phyloP scores from a whole-genome alignment of 2,888 invertebrate species.

The Loripinus fragilis region DNA sequence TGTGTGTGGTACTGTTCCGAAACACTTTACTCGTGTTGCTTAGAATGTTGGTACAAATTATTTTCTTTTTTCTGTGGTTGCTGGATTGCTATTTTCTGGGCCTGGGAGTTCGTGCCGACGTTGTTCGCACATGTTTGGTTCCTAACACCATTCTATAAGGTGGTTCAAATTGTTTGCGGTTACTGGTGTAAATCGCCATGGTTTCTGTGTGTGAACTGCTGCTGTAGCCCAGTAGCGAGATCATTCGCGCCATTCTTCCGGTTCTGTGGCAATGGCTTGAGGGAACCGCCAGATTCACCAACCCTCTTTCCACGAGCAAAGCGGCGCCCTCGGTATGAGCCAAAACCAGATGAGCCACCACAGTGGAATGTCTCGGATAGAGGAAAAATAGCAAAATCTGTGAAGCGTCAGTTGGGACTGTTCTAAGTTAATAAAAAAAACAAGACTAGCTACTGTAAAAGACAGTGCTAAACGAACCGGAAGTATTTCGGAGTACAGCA shows the following conservation, averaged over 20 bases:
- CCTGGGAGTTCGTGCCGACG: slow-evolving; percentile 37
- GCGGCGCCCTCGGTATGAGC: not conserved
- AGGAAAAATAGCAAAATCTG: slow-evolving; percentile 39
- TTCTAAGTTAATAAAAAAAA: slow-evolving; percentile 11
- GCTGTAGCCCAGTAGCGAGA: slow-evolving; percentile 30
- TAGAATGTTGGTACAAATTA: slow-evolving; percentile 30
- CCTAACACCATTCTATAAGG: slow-evolving; percentile 32
- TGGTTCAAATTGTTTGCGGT: slow-evolving; percentile 27
- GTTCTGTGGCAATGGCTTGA: slow-evolving; percentile 31
- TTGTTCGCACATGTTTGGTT: slow-evolving; percentile 47
- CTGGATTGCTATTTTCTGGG: slow-evolving; percentile 56
- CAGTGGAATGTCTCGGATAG: slow-evolving; percentile 44
- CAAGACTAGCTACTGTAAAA: too few relatives aligned
- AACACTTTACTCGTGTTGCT: slow-evolving; percentile 37
- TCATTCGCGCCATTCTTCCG: slow-evolving; percentile 34
- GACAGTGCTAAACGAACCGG: too few relatives aligned
- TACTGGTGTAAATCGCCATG: slow-evolving; percentile 40
- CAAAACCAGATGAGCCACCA: slow-evolving; percentile 19
- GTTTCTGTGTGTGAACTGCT: slow-evolving; percentile 28
- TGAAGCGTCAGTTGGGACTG: slow-evolving; percentile 42
- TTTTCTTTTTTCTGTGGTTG: slow-evolving; percentile 37
- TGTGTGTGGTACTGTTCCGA: slow-evolving; percentile 55
- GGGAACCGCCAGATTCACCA: slow-evolving; percentile 34
- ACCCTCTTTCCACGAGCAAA: slow-evolving; percentile 31
- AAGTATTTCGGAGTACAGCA: too few relatives aligned